phyloP scores from a whole-genome alignment of 2,888 invertebrate species.

The Phalangium opilio region DNA sequence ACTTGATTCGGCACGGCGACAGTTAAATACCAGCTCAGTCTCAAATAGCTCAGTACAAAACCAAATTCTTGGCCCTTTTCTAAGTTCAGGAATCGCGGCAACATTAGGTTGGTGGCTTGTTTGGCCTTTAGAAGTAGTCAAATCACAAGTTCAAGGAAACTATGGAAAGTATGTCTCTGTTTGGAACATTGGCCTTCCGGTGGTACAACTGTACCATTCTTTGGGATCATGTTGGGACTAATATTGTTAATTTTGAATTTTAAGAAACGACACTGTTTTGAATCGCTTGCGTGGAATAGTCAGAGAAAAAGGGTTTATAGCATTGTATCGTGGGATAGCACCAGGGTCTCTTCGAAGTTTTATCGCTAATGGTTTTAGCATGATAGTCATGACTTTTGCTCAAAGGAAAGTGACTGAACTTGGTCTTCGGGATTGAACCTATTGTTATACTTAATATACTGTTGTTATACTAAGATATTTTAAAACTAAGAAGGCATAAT shows the following conservation, averaged over 20 bases:
- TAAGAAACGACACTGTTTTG: background rate
- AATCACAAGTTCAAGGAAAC: constrained; percentile 2
- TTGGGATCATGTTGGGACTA: no score
- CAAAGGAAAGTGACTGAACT: background rate
- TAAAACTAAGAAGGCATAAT: no score
- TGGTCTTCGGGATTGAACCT: background rate
- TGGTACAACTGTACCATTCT: no score
- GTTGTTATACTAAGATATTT: no score
- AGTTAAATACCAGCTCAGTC: background rate
- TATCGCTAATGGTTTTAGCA: background rate
- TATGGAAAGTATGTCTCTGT: background rate
- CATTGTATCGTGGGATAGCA: background rate
- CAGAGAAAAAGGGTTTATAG: background rate
- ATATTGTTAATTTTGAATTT: background rate
- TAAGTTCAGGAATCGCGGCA: constrained; percentile 1
- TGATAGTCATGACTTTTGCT: constrained; percentile 1
- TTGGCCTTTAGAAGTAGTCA: constrained; percentile 2
- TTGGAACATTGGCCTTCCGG: no score
- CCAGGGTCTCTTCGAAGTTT: constrained; percentile 3
- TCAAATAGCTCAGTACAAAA: no score
- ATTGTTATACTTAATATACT: no score
- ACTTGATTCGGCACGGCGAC: background rate
- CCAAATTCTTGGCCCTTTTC: background rate
- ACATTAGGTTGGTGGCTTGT: constrained; percentile 1
- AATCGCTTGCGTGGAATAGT: background rate